Base-by-base conservation (phyloP, 1,140 invertebrate genomes). In the Drosophila sp. region DNA sequence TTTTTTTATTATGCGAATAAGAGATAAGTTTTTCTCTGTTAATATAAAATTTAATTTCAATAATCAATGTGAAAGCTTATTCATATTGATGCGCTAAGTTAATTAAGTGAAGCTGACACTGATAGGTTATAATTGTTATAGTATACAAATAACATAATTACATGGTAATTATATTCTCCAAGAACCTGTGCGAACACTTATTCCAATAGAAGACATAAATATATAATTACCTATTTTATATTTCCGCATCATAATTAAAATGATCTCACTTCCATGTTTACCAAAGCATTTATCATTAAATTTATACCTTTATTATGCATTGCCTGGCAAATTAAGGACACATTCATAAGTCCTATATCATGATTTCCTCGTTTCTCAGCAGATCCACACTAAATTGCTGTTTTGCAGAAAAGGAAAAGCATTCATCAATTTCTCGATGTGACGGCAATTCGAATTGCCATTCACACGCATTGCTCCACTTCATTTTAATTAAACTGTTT, bases 401-500 rank as follows among this genome's bases (percentile, higher is more conserved):
- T 11, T 5, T n/a, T 6, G 2, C 16, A 11, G 16, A 27, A 41
- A 38, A 5, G 36, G n/a, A 57, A 59, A 61, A 18, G 21, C 46
- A 63, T 64, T 64, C 59, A 75, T 75, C 54, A 61, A 61, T 59
- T 46, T 34, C 38, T 46, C 27, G 61, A 25, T 45, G 59, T 34
- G 7, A 29, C 25, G 40, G 57, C 77, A 66, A 73, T 77, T 72
- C 46, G 51, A 56, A 70, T 71, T 72, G 59, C 73, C 64, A 78
- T 58, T 78, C 71, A 53, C 72, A 65, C 75, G 75, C 46, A 59
- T 57, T 63, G 56, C 41, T 78, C 70, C 78, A 78, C 77, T 86
- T 71, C 54, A 78, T 86, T 86, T 86, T 86, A 86, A 86, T 86
- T 86, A 86, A 86, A 86, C 81, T 72, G 77, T 76, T 78, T 66